Conservation (phyloP, 2,113 vertebrate genomes). For the Upupa epops region DNA sequence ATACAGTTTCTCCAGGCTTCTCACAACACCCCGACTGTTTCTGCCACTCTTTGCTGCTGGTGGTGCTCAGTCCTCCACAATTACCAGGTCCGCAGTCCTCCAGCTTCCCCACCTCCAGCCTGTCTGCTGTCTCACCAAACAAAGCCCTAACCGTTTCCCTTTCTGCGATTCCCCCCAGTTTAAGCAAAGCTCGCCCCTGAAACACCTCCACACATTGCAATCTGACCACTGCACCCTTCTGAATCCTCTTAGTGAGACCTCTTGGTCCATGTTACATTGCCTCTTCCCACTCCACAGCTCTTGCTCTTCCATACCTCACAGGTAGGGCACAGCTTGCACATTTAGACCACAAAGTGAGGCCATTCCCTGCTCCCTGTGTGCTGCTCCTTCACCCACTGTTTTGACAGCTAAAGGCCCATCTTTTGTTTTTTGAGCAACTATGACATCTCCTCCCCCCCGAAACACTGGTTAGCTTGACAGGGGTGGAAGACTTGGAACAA, state of each 20-base stretch:
- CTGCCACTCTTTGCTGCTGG: background rate
- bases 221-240: background rate
- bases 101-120: background rate
- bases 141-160: background rate
- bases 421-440: background rate
- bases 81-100: background rate
- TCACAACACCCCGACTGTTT: background rate
- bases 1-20: background rate
- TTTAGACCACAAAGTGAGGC: accelerated
- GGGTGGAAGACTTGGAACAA: background rate
- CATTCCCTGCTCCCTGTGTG: accelerated
- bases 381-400: background rate
- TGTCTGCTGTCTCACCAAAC: background rate
- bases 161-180: background rate
- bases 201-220: background rate
- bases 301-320: background rate
- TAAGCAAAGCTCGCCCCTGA: background rate
- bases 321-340: background rate
- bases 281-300: background rate
- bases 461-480: background rate
- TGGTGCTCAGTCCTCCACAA: background rate
- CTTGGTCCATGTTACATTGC: background rate
- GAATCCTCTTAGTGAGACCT: background rate
- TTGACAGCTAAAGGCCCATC: background rate
- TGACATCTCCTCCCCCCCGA: background rate